Evolutionary conservation across 1,140 invertebrate genomes (phyloP), one percentile per base, ranked within the genome.

Genomic region (Heliothis subflexa): DNA sequence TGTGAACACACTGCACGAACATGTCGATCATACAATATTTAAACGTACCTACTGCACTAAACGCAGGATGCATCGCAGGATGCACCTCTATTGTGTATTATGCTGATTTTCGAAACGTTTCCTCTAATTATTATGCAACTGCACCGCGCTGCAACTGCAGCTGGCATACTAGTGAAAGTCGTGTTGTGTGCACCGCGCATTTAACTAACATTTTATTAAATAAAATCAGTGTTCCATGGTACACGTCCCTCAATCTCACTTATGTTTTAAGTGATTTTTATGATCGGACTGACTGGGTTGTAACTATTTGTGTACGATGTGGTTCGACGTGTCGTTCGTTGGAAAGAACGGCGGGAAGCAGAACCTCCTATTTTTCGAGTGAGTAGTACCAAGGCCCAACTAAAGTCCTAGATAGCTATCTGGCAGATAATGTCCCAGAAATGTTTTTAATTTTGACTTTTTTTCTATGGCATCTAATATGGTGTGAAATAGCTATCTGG

Each of bases 111-210:
- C 85, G 83, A 86, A 88, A 86, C 85, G 80, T 78, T 90, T 91
- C 90, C 90, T 86, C 81, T 78, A 83, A 90, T 92, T 91, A 73
- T 73, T 74, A 85, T 82, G 83, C 86, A 89, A 89, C 50, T 25
- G 49, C 57, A 61, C 59, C 45, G 12, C 52, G 49, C 49, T 45
- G 55, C 55, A 73, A 59, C 47, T 61, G n/a, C 14, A 64, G 33
- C 33, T 12, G n/a, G 72, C 57, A 73, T 84, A 86, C 78, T 85
- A 87, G 89, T 89, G 90, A 90, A 91, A 91, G 90, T 87, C 76
- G 72, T 70, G 57, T 28, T 14, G 57, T 12, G 55, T 74, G 57
- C 61, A 70, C 55, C 66, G 72, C 81, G 66, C 80, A 76, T 82
- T 64, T 78, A 79, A 71, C 78, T 33, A 78, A 77, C 50, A 66